Percentiles rank a stretch among this genome's conserved stretches.
Conservation (phyloP, 2,888 invertebrate genomes). For the Geotrupes spiniger region DNA sequence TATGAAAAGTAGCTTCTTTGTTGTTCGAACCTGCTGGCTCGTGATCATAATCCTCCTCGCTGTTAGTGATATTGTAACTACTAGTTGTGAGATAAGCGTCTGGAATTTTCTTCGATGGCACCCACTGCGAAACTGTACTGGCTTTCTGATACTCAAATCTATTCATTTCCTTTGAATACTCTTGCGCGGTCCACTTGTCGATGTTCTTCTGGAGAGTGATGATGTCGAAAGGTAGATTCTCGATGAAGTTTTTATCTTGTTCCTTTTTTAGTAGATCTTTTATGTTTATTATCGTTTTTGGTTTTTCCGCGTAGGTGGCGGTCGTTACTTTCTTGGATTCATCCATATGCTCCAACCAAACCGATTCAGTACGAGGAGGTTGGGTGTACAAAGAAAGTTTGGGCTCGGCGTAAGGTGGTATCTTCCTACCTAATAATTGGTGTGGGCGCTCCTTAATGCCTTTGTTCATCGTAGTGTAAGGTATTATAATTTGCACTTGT, state of each 20-base stretch:
- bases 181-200: conserved; percentile 80
- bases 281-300: conserved; percentile 51
- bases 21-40: conserved; percentile 38
- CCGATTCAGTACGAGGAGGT: conserved; percentile 38
- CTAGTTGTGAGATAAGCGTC: conserved; percentile 70
- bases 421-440: conserved; percentile 48
- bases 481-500: conserved; percentile 77
- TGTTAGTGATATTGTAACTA: conserved; percentile 36
- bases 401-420: conserved; percentile 43
- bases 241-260: conserved; percentile 24
- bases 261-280: conserved; percentile 50
- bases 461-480: conserved; percentile 64
- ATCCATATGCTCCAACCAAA: conserved; percentile 47
- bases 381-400: conserved; percentile 39
- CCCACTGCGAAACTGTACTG: conserved; percentile 55
- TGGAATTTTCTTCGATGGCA: conserved; percentile 73
- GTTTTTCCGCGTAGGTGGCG: conserved; percentile 39
- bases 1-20: conserved; percentile 33
- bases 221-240: conserved; percentile 58
- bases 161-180: conserved; percentile 59
- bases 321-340: conserved; percentile 51
- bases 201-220: conserved; percentile 77
- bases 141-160: conserved; percentile 35
- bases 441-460: conserved; percentile 12
- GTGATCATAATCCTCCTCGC: conserved; percentile 30